phyloP scores from a whole-genome alignment of 2,888 invertebrate species.

The Agrochola circellaris region DNA sequence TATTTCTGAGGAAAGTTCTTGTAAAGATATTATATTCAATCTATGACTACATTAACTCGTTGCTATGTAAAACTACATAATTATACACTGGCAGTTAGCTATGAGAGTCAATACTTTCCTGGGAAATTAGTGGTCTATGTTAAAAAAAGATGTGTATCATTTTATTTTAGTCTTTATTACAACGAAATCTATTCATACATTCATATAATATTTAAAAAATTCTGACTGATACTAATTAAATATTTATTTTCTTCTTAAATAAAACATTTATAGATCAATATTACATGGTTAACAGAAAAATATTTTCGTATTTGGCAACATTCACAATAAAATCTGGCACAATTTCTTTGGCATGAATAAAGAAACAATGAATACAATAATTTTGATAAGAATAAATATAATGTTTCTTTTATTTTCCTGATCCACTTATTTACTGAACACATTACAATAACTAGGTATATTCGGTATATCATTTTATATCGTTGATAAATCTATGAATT shows the following conservation, averaged over 20 bases:
- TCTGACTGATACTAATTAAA: conserved; percentile 62
- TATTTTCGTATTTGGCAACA: conserved; percentile 64
- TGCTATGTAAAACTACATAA: neutral
- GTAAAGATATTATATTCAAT: neutral
- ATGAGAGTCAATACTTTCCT: neutral
- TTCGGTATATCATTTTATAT: conserved; percentile 69
- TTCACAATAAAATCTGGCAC: conserved; percentile 64
- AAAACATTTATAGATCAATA: conserved; percentile 51
- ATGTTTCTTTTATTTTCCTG: conserved; percentile 44
- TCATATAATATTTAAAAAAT: conserved; percentile 81
- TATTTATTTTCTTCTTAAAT: conserved; percentile 59
- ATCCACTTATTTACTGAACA: conserved; percentile 83
- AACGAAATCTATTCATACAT: conserved; percentile 88
- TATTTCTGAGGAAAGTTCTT: neutral
- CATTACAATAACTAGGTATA: conserved; percentile 78
- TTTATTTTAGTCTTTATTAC: conserved; percentile 82
- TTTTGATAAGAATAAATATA: conserved; percentile 45
- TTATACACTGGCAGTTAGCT: neutral
- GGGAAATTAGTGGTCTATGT: neutral
- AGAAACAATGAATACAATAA: conserved; percentile 33
- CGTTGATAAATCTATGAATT: conserved; percentile 78
- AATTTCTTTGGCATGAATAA: conserved; percentile 54
- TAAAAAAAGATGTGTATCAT: conserved; percentile 17
- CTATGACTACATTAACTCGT: neutral
- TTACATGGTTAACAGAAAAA: conserved; percentile 53